A percentile compares a stretch with the other conserved stretches of the same genome.
These are phyloP conservation scores for Thrips palmi DNA, from an alignment of 1,140 invertebrate species.

Conservation along the genomic window DNA sequence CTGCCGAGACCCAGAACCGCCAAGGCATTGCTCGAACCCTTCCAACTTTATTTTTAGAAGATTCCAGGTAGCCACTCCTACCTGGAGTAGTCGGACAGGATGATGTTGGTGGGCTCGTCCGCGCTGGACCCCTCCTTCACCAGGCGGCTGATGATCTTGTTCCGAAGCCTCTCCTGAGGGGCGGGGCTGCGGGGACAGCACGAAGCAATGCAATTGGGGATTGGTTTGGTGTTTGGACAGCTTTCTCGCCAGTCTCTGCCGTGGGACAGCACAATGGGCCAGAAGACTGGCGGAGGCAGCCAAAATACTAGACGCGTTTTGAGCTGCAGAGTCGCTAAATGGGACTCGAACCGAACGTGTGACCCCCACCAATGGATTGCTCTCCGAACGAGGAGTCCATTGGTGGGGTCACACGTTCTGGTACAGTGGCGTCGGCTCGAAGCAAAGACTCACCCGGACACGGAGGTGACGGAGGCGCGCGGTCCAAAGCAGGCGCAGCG, in stretches of 20 bases:
- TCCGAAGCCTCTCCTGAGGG: slow-evolving; percentile 48
- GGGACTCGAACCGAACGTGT: too few species aligned
- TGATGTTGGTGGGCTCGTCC: slow-evolving; percentile 69
- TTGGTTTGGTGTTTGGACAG: too few species aligned
- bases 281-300: too few species aligned
- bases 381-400: too few species aligned
- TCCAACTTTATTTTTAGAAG: background rate
- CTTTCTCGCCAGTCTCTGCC: too few species aligned
- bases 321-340: too few species aligned
- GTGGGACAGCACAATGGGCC: too few species aligned
- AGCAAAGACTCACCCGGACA: background rate
- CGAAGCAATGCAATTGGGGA: slow-evolving; percentile 3
- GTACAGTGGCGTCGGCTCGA: background rate
- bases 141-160: slow-evolving; percentile 59
- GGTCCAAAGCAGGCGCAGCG: too few species aligned
- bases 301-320: too few species aligned
- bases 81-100: slow-evolving; percentile 71
- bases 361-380: too few species aligned
- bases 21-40: slow-evolving; percentile 6
- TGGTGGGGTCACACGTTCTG: too few species aligned
- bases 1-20: slow-evolving; percentile 24
- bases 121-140: slow-evolving; percentile 68
- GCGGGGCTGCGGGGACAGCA: slow-evolving; percentile 5
- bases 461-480: too few species aligned
- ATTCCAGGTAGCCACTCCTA: slow-evolving; percentile 19